Conservation (phyloP, 64 coral and sea anemone species). For the Pocillopora damicornis region DNA sequence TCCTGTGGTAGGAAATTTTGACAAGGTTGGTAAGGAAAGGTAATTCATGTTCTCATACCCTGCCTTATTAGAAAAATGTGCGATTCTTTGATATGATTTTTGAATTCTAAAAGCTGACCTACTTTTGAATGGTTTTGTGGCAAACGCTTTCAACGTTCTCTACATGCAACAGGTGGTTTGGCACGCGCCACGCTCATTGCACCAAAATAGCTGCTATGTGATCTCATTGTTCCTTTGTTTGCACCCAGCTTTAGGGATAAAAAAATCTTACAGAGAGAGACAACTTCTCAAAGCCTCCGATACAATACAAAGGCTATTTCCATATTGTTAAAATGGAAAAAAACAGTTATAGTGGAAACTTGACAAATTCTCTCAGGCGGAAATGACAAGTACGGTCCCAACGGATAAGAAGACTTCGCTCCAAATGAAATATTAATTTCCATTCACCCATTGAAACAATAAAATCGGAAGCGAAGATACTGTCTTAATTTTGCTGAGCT, state of each 20-base stretch:
- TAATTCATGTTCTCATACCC: not conserved
- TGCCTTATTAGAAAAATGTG: not conserved
- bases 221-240: slow-evolving; percentile 43
- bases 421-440: slow-evolving; percentile 35
- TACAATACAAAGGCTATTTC: slow-evolving; percentile 25
- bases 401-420: not conserved
- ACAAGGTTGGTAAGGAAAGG: not conserved
- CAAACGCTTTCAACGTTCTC: slow-evolving; percentile 16
- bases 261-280: slow-evolving; percentile 8
- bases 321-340: not conserved
- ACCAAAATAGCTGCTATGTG: slow-evolving; percentile 23
- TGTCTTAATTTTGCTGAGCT: not conserved
- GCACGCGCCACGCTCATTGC: slow-evolving; percentile 14
- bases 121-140: slow-evolving; percentile 13
- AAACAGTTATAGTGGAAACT: slow-evolving; percentile 8
- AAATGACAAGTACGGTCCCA: not conserved
- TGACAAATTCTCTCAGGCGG: not conserved
- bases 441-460: slow-evolving; percentile 39
- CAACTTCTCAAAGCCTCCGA: not conserved
- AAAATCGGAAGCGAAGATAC: not conserved
- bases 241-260: slow-evolving; percentile 38
- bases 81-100: not conserved
- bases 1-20: not conserved
- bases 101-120: not conserved
- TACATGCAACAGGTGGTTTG: slow-evolving; percentile 46